Percentiles rank a stretch among this genome's conserved stretches.
phyloP scores from a whole-genome alignment of 2,888 invertebrate genomes.

The Panorpa germanica region DNA sequence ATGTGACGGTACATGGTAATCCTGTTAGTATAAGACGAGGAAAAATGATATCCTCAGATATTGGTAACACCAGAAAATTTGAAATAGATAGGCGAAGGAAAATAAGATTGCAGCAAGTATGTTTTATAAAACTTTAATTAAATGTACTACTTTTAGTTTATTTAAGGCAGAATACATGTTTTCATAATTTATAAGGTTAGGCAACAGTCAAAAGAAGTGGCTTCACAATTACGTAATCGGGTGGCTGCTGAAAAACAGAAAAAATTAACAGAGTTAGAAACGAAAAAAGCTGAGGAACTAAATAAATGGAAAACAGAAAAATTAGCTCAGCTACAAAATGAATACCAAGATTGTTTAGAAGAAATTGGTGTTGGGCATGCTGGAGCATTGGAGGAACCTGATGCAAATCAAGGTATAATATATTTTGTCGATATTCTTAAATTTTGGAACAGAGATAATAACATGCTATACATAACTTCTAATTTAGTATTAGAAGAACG shows the following conservation, averaged over 20 bases:
- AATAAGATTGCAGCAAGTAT: slow-evolving; percentile 40
- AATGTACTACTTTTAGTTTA: too few relatives aligned
- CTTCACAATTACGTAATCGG: slow-evolving; percentile 30
- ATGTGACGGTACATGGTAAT: slow-evolving; percentile 35
- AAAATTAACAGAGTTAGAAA: slow-evolving; percentile 28
- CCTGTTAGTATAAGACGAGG: slow-evolving; percentile 27
- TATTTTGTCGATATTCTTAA: too few relatives aligned
- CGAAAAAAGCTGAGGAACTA: slow-evolving; percentile 28
- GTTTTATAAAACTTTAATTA: slow-evolving; percentile 10
- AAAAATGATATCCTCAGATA: slow-evolving; percentile 29
- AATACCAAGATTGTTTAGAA: slow-evolving; percentile 28
- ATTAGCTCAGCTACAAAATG: slow-evolving; percentile 27
- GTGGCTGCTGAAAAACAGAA: slow-evolving; percentile 29
- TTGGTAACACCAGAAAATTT: slow-evolving; percentile 30
- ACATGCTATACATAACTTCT: too few relatives aligned
- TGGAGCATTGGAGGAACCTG: slow-evolving; percentile 23
- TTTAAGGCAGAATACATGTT: too few relatives aligned
- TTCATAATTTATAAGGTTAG: slow-evolving; percentile 27
- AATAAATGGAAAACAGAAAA: slow-evolving; percentile 29
- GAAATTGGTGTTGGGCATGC: slow-evolving; percentile 30
- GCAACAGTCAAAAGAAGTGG: slow-evolving; percentile 38
- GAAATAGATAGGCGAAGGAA: slow-evolving; percentile 34
- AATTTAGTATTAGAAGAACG: too few relatives aligned
- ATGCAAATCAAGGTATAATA: slow-evolving; percentile 19
- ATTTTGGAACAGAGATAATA: too few relatives aligned